Evolutionary conservation across 2,888 invertebrate genomes (phyloP).

Genomic region (Caenorhabditis sp.): DNA sequence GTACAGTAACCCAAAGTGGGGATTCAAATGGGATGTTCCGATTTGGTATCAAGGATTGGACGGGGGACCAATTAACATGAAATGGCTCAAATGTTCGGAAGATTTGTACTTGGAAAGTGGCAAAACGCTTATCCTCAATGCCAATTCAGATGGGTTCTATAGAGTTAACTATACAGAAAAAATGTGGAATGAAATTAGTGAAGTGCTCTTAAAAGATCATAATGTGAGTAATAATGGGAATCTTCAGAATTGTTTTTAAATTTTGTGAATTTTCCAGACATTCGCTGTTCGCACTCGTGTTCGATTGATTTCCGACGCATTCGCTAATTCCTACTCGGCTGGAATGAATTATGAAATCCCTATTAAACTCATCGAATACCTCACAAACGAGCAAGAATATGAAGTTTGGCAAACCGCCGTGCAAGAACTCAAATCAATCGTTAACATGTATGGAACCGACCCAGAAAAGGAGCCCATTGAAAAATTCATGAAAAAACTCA

Average conservation of each 20-base stretch:
- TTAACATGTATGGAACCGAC: slow-evolving; percentile 32
- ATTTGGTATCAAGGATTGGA: slow-evolving; percentile 64
- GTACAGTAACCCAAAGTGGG: slow-evolving; percentile 55
- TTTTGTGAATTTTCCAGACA: not conserved
- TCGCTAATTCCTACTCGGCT: slow-evolving; percentile 43
- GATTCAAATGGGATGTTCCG: slow-evolving; percentile 68
- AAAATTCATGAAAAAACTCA: slow-evolving; percentile 39
- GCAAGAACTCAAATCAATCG: slow-evolving; percentile 12
- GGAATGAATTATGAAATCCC: slow-evolving; percentile 40
- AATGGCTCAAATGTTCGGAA: slow-evolving; percentile 56
- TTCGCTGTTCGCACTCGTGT: slow-evolving; percentile 25
- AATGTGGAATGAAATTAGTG: slow-evolving; percentile 56
- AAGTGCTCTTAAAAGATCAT: slow-evolving; percentile 55
- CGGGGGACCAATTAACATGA: slow-evolving; percentile 39
- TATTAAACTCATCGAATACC: slow-evolving; percentile 36
- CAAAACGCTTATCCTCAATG: slow-evolving; percentile 58
- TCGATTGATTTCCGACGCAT: slow-evolving; percentile 52
- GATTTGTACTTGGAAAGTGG: slow-evolving; percentile 19
- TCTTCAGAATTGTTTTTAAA: too few relatives aligned
- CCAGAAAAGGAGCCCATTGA: slow-evolving; percentile 29
- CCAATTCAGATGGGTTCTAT: slow-evolving; percentile 66
- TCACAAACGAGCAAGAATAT: slow-evolving; percentile 43
- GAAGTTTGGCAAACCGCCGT: slow-evolving; percentile 25
- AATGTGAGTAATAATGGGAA: slow-evolving; percentile 10
- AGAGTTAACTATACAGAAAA: slow-evolving; percentile 64